phyloP scores from a whole-genome alignment of 37 sponge, comb jelly and placozoan species.

The Chondrosia reniformis region DNA sequence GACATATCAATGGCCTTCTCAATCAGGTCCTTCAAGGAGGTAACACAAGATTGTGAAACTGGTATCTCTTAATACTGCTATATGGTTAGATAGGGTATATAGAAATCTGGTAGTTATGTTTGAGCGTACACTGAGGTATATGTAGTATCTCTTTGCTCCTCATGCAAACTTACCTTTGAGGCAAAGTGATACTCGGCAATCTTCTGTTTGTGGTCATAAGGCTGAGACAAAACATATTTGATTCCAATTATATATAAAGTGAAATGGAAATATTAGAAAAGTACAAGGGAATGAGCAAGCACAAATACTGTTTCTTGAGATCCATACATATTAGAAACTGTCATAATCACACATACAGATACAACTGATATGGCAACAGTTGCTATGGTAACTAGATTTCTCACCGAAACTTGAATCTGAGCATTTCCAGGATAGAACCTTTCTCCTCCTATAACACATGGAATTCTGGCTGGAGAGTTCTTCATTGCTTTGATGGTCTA shows the following conservation, averaged over 20 bases:
- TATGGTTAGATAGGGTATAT: no score
- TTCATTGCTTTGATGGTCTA: constrained; percentile 65
- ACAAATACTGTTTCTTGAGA: neutral
- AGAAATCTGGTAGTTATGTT: no score
- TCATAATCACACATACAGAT: neutral
- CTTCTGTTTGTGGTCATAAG: constrained; percentile 70
- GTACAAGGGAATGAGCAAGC: neutral
- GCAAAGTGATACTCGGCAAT: constrained; percentile 79
- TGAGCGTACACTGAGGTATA: no score
- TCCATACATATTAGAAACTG: neutral
- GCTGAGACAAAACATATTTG: constrained; percentile 63
- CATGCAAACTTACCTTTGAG: constrained; percentile 44
- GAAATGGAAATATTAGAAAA: neutral
- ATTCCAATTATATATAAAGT: neutral
- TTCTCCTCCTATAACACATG: constrained; percentile 87
- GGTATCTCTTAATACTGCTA: no score
- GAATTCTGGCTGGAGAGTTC: constrained; percentile 65
- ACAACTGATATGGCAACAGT: neutral
- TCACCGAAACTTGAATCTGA: constrained; percentile 74
- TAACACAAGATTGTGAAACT: neutral
- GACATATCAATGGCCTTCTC: constrained; percentile 77
- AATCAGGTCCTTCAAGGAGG: constrained; percentile 49
- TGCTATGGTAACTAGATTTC: neutral
- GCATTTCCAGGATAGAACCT: constrained; percentile 72
- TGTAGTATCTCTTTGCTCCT: no score